Conservation (phyloP, 2,888 invertebrate genomes). For the Acleris sparsana region DNA sequence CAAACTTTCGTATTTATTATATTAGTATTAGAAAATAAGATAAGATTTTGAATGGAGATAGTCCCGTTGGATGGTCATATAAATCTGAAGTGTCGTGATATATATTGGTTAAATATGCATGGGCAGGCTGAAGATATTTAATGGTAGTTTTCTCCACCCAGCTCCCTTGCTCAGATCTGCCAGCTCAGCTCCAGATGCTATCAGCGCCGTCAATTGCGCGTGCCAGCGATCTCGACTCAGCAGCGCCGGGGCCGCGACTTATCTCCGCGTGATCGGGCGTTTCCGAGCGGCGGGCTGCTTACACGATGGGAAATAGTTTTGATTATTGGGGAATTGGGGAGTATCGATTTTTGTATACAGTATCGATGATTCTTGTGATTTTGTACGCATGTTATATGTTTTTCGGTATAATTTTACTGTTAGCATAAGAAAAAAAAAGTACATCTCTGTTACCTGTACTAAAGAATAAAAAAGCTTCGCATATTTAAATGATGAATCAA, state of each 20-base stretch:
- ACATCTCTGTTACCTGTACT: too few species aligned
- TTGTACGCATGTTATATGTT: not conserved
- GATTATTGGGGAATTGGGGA: too few species aligned
- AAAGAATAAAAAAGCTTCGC: too few species aligned
- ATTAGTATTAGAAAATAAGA: too few species aligned
- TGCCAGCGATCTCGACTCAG: constrained; percentile 77
- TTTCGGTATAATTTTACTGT: too few species aligned
- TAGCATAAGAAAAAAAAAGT: too few species aligned
- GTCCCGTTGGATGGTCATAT: too few species aligned
- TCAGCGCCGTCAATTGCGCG: constrained; percentile 84
- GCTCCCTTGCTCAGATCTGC: constrained; percentile 67
- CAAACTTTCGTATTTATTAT: too few species aligned
- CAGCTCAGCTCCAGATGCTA: constrained; percentile 81
- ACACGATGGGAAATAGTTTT: constrained; percentile 5
- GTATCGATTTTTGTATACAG: not conserved
- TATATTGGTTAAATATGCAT: too few species aligned
- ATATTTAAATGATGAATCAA: too few species aligned
- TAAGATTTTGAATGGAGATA: too few species aligned
- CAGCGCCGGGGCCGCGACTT: constrained; percentile 45
- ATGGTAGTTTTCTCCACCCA: constrained; percentile 24
- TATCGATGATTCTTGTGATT: not conserved
- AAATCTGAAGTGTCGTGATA: too few species aligned
- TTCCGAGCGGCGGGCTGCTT: constrained; percentile 59
- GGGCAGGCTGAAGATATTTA: not conserved
- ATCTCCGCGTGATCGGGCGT: constrained; percentile 70